Evolutionary conservation across 2,113 vertebrate genomes (phyloP).

Genomic region (Leiothrix lutea): DNA sequence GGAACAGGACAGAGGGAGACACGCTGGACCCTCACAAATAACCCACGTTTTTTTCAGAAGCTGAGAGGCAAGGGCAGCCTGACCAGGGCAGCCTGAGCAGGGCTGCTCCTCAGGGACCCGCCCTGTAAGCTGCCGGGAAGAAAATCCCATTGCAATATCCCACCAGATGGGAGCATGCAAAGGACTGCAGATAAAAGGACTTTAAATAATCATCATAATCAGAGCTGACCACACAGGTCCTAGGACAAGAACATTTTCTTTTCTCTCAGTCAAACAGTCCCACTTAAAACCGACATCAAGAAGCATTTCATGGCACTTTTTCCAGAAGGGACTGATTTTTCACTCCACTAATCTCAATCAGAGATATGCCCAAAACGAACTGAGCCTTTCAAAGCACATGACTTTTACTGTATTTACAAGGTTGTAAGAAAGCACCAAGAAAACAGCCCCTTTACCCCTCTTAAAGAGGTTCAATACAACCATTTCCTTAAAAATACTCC

Average conservation of each 20-base stretch:
- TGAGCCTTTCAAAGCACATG: fast-evolving
- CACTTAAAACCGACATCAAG: not conserved
- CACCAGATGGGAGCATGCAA: not conserved
- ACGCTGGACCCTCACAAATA: not conserved
- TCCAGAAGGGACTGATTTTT: not conserved
- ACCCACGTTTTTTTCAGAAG: not conserved
- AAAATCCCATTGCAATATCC: slow-evolving; percentile 5
- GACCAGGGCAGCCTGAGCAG: not conserved
- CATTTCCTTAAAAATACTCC: not conserved
- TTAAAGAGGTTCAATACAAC: not conserved
- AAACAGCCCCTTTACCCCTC: not conserved
- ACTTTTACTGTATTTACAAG: not conserved
- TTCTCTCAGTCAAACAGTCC: not conserved
- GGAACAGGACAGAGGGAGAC: not conserved
- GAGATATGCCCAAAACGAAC: not conserved
- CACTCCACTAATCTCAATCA: not conserved
- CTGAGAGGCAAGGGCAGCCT: not conserved
- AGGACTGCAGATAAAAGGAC: not conserved
- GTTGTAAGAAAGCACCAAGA: not conserved
- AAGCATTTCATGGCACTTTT: not conserved
- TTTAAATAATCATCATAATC: not conserved
- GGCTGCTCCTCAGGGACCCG: not conserved
- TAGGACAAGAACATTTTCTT: not conserved
- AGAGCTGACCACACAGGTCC: not conserved
- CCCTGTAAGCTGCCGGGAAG: not conserved